These are phyloP conservation scores for Philereme transversata DNA, from an alignment of 2,888 invertebrate species.

Conservation along the genomic window DNA sequence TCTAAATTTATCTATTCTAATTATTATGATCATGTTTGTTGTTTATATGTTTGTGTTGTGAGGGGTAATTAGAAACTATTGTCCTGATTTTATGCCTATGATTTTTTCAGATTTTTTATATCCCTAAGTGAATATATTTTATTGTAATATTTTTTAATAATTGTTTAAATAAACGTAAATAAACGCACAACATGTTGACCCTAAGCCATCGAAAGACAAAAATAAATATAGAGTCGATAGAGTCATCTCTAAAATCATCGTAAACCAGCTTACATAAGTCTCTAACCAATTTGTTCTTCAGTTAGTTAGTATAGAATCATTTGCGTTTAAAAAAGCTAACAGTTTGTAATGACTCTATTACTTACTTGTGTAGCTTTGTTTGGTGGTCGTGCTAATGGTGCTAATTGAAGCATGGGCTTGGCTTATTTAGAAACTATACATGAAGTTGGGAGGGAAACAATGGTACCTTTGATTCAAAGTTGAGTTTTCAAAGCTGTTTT, in stretches of 20 bases:
- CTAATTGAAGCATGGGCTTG: conserved; percentile 20
- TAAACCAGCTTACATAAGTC: not conserved
- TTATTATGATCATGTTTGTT: too few species aligned
- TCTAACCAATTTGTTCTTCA: conserved; percentile 16
- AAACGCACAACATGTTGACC: not conserved
- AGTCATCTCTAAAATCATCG: not conserved
- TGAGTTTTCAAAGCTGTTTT: not conserved
- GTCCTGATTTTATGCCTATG: too few species aligned
- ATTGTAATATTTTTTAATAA: too few species aligned
- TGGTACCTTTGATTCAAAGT: not conserved
- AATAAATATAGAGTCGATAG: conserved; percentile 2
- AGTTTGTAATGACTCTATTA: conserved; percentile 25
- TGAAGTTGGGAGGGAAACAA: conserved; percentile 17
- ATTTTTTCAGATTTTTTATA: too few species aligned
- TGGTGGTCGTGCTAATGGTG: conserved; percentile 20
- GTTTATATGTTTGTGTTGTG: too few species aligned
- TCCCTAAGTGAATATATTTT: too few species aligned
- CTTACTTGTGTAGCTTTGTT: conserved; percentile 15
- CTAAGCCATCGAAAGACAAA: not conserved
- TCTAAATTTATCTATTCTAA: too few species aligned
- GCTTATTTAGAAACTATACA: conserved; percentile 15
- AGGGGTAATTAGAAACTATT: too few species aligned
- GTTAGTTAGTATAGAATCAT: conserved; percentile 12
- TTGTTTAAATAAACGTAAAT: too few species aligned
- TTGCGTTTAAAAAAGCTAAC: conserved; percentile 14